Conservation (phyloP, 1,140 invertebrate genomes). For the Panulirus ornatus region DNA sequence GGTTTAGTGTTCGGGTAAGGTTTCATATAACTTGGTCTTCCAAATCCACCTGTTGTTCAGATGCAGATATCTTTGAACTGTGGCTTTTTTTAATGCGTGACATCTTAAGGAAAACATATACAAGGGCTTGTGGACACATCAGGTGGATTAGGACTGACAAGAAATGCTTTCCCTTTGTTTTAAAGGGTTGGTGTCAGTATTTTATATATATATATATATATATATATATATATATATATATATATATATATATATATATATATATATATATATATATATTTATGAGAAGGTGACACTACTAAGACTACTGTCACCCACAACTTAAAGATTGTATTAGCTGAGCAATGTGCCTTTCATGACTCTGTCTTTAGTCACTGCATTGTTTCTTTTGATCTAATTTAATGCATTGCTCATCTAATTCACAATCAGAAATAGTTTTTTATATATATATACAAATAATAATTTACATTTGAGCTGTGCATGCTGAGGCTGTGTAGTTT, state of each 20-base stretch:
- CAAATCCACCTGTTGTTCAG: no score
- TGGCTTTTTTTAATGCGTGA: no score
- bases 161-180: conserved; percentile 9
- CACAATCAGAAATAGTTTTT: not conserved
- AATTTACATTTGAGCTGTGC: conserved; percentile 19
- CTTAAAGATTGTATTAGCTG: conserved; percentile 8
- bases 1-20: conserved; percentile 60
- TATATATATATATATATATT: conserved; percentile 24
- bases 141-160: conserved; percentile 10
- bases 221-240: conserved; percentile 35
- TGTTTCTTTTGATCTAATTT: not conserved
- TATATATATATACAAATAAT: no score
- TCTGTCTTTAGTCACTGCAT: not conserved
- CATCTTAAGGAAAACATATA: no score
- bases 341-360: not conserved
- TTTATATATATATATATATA: conserved; percentile 2
- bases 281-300: conserved; percentile 14
- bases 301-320: conserved; percentile 31
- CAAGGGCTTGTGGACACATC: not conserved
- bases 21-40: conserved; percentile 1
- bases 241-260: conserved; percentile 36
- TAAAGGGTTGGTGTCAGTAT: not conserved
- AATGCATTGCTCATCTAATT: not conserved
- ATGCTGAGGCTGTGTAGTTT: conserved; percentile 22
- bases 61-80: no score